Base-by-base conservation (phyloP, 2,888 invertebrate species). In the Eupithecia subfuscata region DNA sequence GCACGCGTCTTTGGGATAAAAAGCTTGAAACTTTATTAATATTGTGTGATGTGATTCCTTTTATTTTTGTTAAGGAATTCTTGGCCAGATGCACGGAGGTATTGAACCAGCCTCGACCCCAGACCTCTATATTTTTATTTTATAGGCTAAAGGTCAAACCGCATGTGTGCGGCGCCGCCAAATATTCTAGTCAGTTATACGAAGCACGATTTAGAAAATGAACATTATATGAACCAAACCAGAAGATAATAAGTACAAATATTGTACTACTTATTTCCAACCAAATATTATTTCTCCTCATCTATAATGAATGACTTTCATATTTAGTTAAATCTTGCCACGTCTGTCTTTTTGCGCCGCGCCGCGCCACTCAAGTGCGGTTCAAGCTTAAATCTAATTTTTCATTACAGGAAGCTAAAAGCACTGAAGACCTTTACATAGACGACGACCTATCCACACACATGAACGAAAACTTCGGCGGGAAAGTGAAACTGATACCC, bases 351-450 rank as follows among this genome's bases (percentile, higher is more conserved):
- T 30, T 30, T 30, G 30, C 30, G 30, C 30, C 30, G 30, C 30
- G 30, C 30, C 30, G 30, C 30, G 30, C 30, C 30, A 30, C 30
- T 30, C 30, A 30, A 30, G 30, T 30, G 30, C 30, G 30, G 30
- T 30, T 30, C 30, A 30, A 30, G 30, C 30, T 30, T 30, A 30
- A 30, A 60, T 9, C 45, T 12, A 18, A 16, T 56, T 68, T 30
- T 65, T 73, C 2, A 60, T 71, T 68, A 63, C 63, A 95, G 95
- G 93, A 95, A 90, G 95, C 95, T 84, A 90, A 90, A 84, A 95
- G 95, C 85, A 95, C 95, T n/a, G 95, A 95, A 80, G 95, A 95
- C 82, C 84, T 95, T 70, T 95, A 95, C 87, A 95, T 95, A 82
- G 95, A 95, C 84, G 95, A 95, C 85, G 95, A 95, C 80, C 85